Conservation (phyloP, 2,113 vertebrate genomes). For the Murina feae region DNA sequence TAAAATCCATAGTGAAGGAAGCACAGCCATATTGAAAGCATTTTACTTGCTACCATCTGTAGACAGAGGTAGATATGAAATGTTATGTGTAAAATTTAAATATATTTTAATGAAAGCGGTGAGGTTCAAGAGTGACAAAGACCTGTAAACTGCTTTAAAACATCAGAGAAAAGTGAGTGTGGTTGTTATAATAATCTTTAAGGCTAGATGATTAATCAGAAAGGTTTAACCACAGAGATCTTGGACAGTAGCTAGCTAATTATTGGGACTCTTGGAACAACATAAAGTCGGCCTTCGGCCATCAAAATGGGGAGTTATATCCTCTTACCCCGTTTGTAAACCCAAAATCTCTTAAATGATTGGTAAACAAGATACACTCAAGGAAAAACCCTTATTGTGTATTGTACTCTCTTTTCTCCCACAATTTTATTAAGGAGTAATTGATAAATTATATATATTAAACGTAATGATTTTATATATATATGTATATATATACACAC, state of each 20-base stretch:
- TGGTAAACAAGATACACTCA: background rate
- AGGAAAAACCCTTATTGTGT: background rate
- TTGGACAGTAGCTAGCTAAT: background rate
- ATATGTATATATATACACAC: background rate
- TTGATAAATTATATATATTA: background rate
- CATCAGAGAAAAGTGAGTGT: background rate
- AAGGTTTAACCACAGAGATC: background rate
- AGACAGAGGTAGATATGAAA: background rate
- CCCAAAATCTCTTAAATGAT: background rate
- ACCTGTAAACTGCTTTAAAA: background rate
- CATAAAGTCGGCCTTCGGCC: background rate
- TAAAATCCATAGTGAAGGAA: background rate
- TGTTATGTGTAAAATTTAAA: background rate
- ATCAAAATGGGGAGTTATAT: background rate
- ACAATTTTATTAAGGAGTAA: background rate
- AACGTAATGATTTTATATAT: background rate
- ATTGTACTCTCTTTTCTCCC: background rate
- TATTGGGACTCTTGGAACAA: background rate
- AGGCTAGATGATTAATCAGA: background rate
- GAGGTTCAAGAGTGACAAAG: background rate
- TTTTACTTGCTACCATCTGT: background rate
- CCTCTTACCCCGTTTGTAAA: background rate
- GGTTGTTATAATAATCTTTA: background rate
- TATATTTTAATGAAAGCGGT: background rate
- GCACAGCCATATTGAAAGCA: background rate